A percentile compares a stretch with the other conserved stretches of the same genome.
Evolutionary conservation across 1,140 invertebrate species (phyloP).

Genomic region (Hirudo medicinalis): DNA sequence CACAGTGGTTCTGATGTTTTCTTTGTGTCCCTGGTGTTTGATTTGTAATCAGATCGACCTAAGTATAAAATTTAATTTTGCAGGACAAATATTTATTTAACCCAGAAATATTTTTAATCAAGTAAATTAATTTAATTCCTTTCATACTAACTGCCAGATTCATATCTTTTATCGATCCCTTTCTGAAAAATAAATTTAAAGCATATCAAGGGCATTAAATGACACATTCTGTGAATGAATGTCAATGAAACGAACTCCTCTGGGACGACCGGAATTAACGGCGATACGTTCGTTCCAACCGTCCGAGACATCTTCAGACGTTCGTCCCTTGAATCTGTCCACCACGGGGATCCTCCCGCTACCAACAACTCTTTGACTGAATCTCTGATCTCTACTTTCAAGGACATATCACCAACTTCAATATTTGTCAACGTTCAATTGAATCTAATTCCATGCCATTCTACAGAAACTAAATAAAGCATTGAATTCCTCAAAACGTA

Average conservation of each 20-base stretch:
- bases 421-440: too few relatives aligned
- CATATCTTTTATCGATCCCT: conserved; percentile 5
- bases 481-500: background rate
- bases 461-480: background rate
- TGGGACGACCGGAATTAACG: background rate
- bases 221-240: too few relatives aligned
- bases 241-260: background rate
- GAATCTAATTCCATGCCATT: background rate
- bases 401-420: too few relatives aligned
- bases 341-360: conserved; percentile 2
- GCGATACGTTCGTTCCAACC: background rate
- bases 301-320: background rate
- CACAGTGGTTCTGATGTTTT: background rate
- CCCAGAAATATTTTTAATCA: too few relatives aligned
- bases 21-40: too few relatives aligned
- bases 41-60: too few relatives aligned
- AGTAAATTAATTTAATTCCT: too few relatives aligned
- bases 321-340: conserved; percentile 3
- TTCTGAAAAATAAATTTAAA: conserved; percentile 2
- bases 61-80: too few relatives aligned
- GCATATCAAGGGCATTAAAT: background rate
- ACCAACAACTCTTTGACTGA: background rate
- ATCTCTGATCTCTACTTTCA: conserved; percentile 8
- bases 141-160: background rate
- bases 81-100: too few relatives aligned